Evolutionary conservation across 2,888 invertebrate species (phyloP).

Genomic region (Drosophila leonis): DNA sequence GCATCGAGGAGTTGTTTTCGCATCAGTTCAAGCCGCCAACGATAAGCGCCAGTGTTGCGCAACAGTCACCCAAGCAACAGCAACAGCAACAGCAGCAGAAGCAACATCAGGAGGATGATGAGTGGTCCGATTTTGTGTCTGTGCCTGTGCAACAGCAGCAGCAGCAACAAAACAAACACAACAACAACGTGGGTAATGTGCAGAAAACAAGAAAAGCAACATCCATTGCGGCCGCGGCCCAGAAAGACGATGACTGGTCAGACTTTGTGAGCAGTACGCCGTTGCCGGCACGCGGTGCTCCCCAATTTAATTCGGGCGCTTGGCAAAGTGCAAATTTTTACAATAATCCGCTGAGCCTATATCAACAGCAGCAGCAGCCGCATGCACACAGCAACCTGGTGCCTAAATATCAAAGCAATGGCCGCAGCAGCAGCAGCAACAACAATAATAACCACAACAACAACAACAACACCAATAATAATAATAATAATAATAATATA

Average conservation of each 20-base stretch:
- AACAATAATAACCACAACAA: slow-evolving; percentile 47
- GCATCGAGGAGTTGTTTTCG: slow-evolving; percentile 85
- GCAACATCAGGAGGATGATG: slow-evolving; percentile 85
- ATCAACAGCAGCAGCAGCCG: slow-evolving; percentile 75
- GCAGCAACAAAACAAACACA: slow-evolving; percentile 41
- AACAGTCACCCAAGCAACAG: slow-evolving; percentile 53
- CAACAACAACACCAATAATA: slow-evolving; percentile 51
- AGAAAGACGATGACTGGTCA: slow-evolving; percentile 87
- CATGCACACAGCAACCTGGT: slow-evolving; percentile 71
- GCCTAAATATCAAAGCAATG: slow-evolving; percentile 61
- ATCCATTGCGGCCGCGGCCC: slow-evolving; percentile 19
- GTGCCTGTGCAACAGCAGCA: slow-evolving; percentile 68
- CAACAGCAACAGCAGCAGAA: slow-evolving; percentile 23
- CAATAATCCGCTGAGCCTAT: slow-evolving; percentile 83
- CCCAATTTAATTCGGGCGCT: slow-evolving; percentile 84
- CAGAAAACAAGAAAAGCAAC: slow-evolving; percentile 28
- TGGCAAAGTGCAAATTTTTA: slow-evolving; percentile 85
- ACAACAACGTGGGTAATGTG: slow-evolving; percentile 42
- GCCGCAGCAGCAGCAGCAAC: slow-evolving; percentile 46
- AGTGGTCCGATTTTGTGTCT: slow-evolving; percentile 87
- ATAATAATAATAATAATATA: slow-evolving; percentile 61
- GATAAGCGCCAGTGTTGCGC: slow-evolving; percentile 78
- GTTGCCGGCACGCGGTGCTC: slow-evolving; percentile 47
- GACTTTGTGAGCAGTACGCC: slow-evolving; percentile 87
- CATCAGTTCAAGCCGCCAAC: slow-evolving; percentile 71